Conservation (phyloP, 2,113 vertebrate genomes). For the Sinocyclocheilus grahami region DNA sequence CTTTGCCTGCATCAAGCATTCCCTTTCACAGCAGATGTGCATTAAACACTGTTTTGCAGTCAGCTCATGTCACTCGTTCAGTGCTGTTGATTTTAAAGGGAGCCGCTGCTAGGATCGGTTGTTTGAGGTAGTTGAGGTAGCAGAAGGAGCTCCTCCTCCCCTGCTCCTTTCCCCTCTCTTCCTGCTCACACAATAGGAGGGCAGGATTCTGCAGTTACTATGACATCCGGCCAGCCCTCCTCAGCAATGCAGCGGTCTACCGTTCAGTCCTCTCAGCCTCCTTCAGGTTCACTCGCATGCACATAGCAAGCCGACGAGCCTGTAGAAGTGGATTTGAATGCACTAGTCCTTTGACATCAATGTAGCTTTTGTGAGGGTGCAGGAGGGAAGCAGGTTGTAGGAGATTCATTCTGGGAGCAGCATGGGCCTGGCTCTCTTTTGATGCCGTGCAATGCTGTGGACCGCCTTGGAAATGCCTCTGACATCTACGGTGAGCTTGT, state of each 20-base stretch:
- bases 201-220: slow-evolving; percentile 50
- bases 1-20: background rate
- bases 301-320: background rate
- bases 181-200: slow-evolving; percentile 56
- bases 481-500: slow-evolving; percentile 48
- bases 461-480: slow-evolving; percentile 52
- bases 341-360: slow-evolving; percentile 17
- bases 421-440: slow-evolving; percentile 28
- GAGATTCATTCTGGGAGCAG: slow-evolving; percentile 15
- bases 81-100: background rate
- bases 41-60: slow-evolving; percentile 21
- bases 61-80: background rate
- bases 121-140: slow-evolving; percentile 16
- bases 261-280: slow-evolving; percentile 44
- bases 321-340: slow-evolving; percentile 31
- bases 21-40: slow-evolving; percentile 11
- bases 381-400: background rate
- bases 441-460: slow-evolving; percentile 47
- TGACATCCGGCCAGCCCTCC: slow-evolving; percentile 47
- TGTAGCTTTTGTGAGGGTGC: slow-evolving; percentile 28
- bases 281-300: slow-evolving; percentile 44
- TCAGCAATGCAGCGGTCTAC: slow-evolving; percentile 51
- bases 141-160: slow-evolving; percentile 39
- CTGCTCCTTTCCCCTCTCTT: slow-evolving; percentile 45
- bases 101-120: slow-evolving; percentile 14